A percentile compares a stretch with the other conserved stretches of the same genome.
Conservation (phyloP, 2,113 vertebrate species). For the Brienomyrus longianalis region DNA sequence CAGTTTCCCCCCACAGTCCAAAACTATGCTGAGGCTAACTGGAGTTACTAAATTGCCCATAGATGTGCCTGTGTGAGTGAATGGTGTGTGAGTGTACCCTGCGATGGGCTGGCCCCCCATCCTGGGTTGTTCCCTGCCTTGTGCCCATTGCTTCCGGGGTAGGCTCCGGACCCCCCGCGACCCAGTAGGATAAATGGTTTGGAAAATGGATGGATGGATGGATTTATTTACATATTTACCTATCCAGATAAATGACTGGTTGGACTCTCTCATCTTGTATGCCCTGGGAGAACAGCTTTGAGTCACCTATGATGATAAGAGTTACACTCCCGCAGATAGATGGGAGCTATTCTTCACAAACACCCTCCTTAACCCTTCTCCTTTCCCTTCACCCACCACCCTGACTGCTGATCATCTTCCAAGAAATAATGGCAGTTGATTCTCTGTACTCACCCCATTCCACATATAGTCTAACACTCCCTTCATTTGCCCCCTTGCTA, state of each 20-base stretch:
- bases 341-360: background rate
- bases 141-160: too few relatives aligned
- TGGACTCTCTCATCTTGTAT: background rate
- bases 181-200: too few relatives aligned
- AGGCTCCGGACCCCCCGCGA: too few relatives aligned
- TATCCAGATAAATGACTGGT: background rate
- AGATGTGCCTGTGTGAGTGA: too few relatives aligned
- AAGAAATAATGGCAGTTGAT: background rate
- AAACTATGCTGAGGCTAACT: too few relatives aligned
- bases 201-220: too few relatives aligned
- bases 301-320: background rate
- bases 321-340: background rate
- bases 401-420: background rate
- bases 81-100: too few relatives aligned
- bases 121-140: too few relatives aligned
- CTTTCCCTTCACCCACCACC: background rate
- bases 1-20: too few relatives aligned
- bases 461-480: background rate
- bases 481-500: background rate
- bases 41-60: too few relatives aligned
- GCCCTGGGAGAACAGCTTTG: background rate
- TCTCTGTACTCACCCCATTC: background rate
- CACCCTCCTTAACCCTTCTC: background rate
- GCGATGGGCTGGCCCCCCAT: too few relatives aligned
- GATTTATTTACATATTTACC: background rate